phyloP scores from a whole-genome alignment of 2,888 invertebrate species.

The Micropterix aruncella region DNA sequence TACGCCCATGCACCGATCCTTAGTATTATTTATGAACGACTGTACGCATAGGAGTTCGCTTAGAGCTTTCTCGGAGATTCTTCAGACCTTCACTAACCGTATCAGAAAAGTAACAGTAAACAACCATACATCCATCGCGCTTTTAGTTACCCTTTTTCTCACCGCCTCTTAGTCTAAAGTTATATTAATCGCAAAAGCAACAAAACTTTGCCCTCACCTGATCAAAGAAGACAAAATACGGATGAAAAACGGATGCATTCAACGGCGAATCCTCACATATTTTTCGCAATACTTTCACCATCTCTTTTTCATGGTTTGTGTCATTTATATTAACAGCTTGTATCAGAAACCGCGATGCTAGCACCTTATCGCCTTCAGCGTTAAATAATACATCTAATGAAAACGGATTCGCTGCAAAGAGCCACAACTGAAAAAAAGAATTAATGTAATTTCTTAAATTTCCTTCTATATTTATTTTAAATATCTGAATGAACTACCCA shows the following conservation, averaged over 20 bases:
- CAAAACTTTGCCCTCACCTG: conserved; percentile 53
- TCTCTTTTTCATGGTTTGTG: conserved; percentile 82
- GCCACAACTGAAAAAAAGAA: conserved; percentile 57
- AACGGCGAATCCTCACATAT: conserved; percentile 64
- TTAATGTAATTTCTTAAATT: conserved; percentile 1
- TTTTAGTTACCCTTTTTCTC: no score
- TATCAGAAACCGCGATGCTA: conserved; percentile 74
- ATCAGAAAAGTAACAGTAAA: no score
- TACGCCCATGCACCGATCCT: no score
- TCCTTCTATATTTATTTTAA: conserved; percentile 3
- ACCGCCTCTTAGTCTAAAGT: no score
- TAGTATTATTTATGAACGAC: no score
- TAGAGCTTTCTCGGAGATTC: no score
- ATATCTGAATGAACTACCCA: conserved; percentile 18
- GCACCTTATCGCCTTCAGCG: conserved; percentile 54
- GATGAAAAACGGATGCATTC: conserved; percentile 87
- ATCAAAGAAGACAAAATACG: conserved; percentile 92
- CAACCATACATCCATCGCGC: no score
- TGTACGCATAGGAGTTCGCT: no score
- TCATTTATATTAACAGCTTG: conserved; percentile 83
- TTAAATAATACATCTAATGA: conserved; percentile 77
- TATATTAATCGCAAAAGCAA: no score
- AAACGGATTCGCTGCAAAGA: conserved; percentile 66
- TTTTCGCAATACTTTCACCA: conserved; percentile 67
- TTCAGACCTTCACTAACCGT: no score